phyloP scores from a whole-genome alignment of 2,888 invertebrate species.

The Drosophila prolongata region DNA sequence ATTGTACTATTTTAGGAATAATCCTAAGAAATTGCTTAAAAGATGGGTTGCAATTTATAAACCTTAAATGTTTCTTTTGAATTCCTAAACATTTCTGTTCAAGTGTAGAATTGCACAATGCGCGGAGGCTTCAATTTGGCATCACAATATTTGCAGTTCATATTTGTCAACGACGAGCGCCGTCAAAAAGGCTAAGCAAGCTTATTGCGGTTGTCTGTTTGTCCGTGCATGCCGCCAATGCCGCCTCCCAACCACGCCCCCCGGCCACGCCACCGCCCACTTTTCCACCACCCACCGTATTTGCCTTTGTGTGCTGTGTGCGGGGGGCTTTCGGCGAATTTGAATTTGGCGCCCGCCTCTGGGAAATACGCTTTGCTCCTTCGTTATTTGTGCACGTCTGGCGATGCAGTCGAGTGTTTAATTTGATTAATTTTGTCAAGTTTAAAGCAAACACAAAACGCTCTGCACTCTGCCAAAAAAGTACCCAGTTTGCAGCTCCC shows the following conservation, averaged over 20 bases:
- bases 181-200: constrained; percentile 79
- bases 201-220: constrained; percentile 71
- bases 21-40: no score
- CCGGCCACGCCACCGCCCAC: constrained; percentile 11
- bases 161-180: constrained; percentile 62
- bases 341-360: constrained; percentile 66
- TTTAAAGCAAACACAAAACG: constrained; percentile 73
- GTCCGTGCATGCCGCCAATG: constrained; percentile 36
- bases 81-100: no score
- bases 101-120: constrained; percentile 37
- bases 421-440: constrained; percentile 83
- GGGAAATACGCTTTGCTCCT: constrained; percentile 38
- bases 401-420: constrained; percentile 82
- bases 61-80: neutral
- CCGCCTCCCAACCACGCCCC: neutral
- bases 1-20: no score
- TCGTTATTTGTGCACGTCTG: constrained; percentile 80
- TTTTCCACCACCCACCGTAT: constrained; percentile 10
- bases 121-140: constrained; percentile 62
- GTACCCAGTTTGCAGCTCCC: constrained; percentile 41
- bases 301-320: constrained; percentile 35
- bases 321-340: constrained; percentile 51
- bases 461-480: constrained; percentile 74
- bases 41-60: no score
- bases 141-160: constrained; percentile 76